Percentiles rank a stretch among this genome's conserved stretches.
Evolutionary conservation across 2,888 invertebrate species (phyloP).

Genomic region (Cataglyphis livida): DNA sequence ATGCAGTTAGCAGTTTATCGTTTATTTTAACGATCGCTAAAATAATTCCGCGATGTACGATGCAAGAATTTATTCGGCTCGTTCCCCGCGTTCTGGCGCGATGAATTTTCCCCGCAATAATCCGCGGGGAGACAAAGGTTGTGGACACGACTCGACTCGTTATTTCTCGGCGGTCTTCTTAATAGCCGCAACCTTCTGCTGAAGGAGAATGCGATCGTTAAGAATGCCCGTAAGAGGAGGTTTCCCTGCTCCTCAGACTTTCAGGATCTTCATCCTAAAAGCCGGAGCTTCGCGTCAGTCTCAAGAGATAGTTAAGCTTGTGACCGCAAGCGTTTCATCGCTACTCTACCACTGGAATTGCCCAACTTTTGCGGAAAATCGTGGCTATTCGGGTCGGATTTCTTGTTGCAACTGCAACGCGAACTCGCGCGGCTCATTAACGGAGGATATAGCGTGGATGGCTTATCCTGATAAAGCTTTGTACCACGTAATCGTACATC

Average conservation of each 20-base stretch:
- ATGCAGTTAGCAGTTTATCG: background rate
- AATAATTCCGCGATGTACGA: background rate
- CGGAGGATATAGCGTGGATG: background rate
- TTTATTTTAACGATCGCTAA: slow-evolving; percentile 10
- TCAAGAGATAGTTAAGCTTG: slow-evolving; percentile 40
- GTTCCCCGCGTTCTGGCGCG: background rate
- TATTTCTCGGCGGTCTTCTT: slow-evolving; percentile 54
- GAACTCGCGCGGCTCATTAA: background rate
- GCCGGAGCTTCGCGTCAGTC: background rate
- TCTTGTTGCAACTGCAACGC: slow-evolving; percentile 5
- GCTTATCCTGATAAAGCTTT: background rate
- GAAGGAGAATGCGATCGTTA: slow-evolving; percentile 57
- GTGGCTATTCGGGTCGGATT: background rate
- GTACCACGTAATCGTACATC: background rate
- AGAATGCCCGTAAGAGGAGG: slow-evolving; percentile 52
- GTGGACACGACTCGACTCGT: slow-evolving; percentile 25
- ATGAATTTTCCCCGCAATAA: slow-evolving; percentile 29
- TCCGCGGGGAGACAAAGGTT: slow-evolving; percentile 11
- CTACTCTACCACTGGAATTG: slow-evolving; percentile 45
- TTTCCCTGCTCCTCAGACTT: slow-evolving; percentile 15
- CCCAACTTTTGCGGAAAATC: slow-evolving; percentile 32
- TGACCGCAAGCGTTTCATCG: slow-evolving; percentile 41
- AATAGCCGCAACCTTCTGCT: slow-evolving; percentile 50
- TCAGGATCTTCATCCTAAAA: slow-evolving; percentile 22
- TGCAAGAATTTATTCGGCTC: background rate